These are phyloP conservation scores for Amphiprion clarkii DNA, from an alignment of 2,797 vertebrate genomes.

Conservation along the genomic window DNA sequence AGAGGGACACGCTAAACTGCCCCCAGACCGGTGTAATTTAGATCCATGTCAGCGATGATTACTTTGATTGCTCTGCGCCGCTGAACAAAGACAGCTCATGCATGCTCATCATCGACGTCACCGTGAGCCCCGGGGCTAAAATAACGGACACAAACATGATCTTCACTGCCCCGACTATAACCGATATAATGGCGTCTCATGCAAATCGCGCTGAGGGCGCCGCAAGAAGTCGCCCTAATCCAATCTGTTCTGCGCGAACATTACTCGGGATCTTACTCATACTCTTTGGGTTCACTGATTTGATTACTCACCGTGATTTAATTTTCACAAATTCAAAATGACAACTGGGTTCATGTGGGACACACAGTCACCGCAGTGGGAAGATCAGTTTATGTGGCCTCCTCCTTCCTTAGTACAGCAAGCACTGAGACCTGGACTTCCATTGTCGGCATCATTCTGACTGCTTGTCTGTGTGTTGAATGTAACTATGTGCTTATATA, in stretches of 20 bases:
- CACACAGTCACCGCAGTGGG: slow-evolving; percentile 36
- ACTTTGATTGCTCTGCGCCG: slow-evolving; percentile 48
- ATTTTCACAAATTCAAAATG: slow-evolving; percentile 54
- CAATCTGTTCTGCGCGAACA: slow-evolving; percentile 58
- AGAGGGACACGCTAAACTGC: slow-evolving; percentile 74
- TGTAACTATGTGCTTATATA: slow-evolving; percentile 66
- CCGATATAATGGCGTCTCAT: slow-evolving; percentile 38
- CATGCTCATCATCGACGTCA: slow-evolving; percentile 56
- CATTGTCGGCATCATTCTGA: slow-evolving; percentile 64
- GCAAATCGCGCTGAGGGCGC: slow-evolving; percentile 27
- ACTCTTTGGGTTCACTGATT: slow-evolving; percentile 63
- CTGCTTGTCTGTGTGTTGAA: slow-evolving; percentile 71
- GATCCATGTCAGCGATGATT: slow-evolving; percentile 58
- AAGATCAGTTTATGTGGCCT: slow-evolving; percentile 68
- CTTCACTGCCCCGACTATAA: slow-evolving; percentile 46
- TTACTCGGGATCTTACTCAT: slow-evolving; percentile 52
- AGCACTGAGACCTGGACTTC: slow-evolving; percentile 59
- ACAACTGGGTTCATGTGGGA: slow-evolving; percentile 49
- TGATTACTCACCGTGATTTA: slow-evolving; percentile 54
- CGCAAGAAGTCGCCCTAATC: slow-evolving; percentile 38
- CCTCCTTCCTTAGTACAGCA: slow-evolving; percentile 77
- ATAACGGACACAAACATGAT: slow-evolving; percentile 42
- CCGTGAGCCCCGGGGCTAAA: slow-evolving; percentile 53
- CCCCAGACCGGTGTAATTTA: slow-evolving; percentile 32
- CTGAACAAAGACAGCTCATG: slow-evolving; percentile 64